These are phyloP conservation scores for Alectoris magna DNA, from an alignment of 2,797 vertebrate species.

Conservation along the genomic window DNA sequence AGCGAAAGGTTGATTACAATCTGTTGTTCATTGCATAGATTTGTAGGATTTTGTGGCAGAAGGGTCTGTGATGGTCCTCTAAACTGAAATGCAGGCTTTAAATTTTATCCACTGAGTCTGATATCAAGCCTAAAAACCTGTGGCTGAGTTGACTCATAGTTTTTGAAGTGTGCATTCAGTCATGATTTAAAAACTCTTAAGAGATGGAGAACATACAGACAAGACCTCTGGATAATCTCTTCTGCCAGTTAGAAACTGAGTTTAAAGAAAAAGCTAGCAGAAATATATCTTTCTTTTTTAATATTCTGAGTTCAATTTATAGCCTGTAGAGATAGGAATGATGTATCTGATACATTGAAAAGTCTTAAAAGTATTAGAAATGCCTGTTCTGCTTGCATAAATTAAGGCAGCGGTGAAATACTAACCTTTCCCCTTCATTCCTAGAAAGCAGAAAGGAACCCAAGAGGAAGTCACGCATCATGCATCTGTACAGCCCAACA, in stretches of 20 bases:
- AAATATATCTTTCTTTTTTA: background rate
- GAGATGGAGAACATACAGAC: background rate
- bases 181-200: background rate
- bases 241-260: background rate
- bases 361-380: background rate
- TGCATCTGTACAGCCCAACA: background rate
- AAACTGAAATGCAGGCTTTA: background rate
- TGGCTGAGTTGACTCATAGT: background rate
- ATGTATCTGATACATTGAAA: background rate
- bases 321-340: background rate
- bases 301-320: background rate
- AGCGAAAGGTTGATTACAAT: background rate
- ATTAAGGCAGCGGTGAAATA: background rate
- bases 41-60: background rate
- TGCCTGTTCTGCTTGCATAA: background rate
- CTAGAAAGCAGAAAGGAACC: background rate
- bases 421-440: background rate
- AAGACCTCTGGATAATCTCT: background rate
- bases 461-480: background rate
- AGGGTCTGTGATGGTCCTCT: background rate
- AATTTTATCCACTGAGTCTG: background rate
- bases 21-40: background rate
- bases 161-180: background rate
- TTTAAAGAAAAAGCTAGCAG: background rate
- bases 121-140: background rate